Base-by-base conservation (phyloP, 2,797 vertebrate genomes). In the Artibeus lituratus region DNA sequence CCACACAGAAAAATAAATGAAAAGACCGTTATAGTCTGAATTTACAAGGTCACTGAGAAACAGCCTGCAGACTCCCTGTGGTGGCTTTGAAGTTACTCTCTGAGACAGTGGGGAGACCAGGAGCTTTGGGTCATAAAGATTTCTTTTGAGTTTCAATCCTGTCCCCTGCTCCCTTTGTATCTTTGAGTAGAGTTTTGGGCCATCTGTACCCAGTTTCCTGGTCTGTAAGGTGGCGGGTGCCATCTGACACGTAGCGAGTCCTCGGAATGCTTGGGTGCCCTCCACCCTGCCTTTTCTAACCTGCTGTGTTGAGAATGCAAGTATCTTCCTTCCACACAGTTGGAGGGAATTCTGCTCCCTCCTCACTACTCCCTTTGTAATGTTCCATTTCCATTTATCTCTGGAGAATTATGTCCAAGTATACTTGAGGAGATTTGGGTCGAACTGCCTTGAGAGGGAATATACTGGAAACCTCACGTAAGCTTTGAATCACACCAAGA, bases 401-500 rank as follows among this genome's bases (percentile, higher is more conserved):
- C 32, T 69, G 21, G 42, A 89, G 77, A 94, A 51, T 97, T 96
- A 92, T 92, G 97, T 95, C 82, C 88, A 81, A 94, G 91, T 92
- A 16, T 90, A 92, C 96, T 91, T 95, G 53, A 69, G 85, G 90
- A 95, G 87, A 95, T 97, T 94, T 97, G 47, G 94, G 86, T 94
- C 94, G 92, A 87, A 96, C 91, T 92, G 90, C 77, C 89, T 96
- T 3, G 7, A 94, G 72, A 98, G 59, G 87, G 70, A 95, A 96
- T 94, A 69, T 83, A 95, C 93, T 24, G 32, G 72, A 94, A 95
- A 88, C 74, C 65, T 97, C 94, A 94, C 96, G 85, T 96, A 94
- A 97, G 81, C 91, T 98, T 95, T 97, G 87, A 80, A 93, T 87
- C 95, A 97, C 85, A 95, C 82, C 94, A 95, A 92, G 78, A 65